Percentiles rank a stretch among this genome's conserved stretches.
phyloP scores from a whole-genome alignment of 2,797 vertebrate genomes.

The Zalophus californianus region DNA sequence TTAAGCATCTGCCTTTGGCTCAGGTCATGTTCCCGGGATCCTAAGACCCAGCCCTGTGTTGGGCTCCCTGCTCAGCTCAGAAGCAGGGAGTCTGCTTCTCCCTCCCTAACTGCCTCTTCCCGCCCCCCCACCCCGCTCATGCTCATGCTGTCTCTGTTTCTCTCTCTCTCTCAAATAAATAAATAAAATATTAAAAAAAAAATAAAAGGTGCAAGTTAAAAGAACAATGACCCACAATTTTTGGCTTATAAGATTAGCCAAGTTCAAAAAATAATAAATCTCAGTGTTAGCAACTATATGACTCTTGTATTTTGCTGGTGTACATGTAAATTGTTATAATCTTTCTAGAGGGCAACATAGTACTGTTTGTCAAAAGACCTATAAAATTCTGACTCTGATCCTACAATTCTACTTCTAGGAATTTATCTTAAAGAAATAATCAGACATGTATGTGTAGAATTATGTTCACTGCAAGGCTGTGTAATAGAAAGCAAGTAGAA shows the following conservation, averaged over 20 bases:
- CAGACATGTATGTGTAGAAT: neutral
- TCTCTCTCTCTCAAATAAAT: neutral
- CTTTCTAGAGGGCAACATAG: neutral
- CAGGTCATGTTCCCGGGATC: neutral
- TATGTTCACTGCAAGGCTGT: neutral
- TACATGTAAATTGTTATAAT: neutral
- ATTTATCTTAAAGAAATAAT: conserved; percentile 50
- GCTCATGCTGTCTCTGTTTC: neutral
- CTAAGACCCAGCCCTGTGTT: neutral
- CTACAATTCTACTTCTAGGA: neutral
- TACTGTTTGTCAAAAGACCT: neutral
- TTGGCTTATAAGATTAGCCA: neutral
- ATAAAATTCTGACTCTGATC: neutral
- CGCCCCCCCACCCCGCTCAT: neutral
- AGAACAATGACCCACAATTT: neutral
- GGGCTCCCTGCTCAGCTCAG: neutral
- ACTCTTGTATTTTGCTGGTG: neutral
- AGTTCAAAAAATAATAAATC: neutral
- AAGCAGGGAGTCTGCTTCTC: neutral
- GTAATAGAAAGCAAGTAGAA: conserved; percentile 8
- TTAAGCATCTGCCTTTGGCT: neutral
- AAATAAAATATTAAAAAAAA: neutral
- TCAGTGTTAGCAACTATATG: neutral
- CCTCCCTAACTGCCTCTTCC: neutral
- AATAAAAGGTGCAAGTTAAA: conserved; percentile 13